Evolutionary conservation across 2,888 invertebrate species (phyloP).

Genomic region (Alviniconcha strummeri): DNA sequence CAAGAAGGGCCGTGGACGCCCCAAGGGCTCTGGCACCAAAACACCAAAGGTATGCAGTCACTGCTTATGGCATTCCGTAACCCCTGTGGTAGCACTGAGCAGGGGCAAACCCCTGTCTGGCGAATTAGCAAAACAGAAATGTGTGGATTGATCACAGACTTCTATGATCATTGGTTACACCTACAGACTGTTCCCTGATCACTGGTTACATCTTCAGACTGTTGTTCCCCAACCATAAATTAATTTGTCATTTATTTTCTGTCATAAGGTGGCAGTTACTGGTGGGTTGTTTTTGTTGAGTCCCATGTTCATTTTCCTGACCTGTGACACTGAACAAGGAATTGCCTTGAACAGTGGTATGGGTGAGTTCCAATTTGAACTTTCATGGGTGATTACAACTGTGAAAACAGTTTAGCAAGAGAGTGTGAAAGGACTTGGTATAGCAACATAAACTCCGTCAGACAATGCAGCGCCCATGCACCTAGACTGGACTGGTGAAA

Average conservation of each 20-base stretch:
- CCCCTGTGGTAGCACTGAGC: background rate
- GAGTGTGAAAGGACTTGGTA: no score
- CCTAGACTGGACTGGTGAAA: no score
- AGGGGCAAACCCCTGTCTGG: no score
- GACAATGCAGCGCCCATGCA: background rate
- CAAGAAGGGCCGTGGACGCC: constrained; percentile 31
- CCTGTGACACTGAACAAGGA: background rate
- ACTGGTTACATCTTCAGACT: no score
- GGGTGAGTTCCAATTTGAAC: background rate
- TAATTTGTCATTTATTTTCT: background rate
- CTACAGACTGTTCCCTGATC: no score
- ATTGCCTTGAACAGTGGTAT: background rate
- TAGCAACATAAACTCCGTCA: no score
- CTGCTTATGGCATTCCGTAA: background rate
- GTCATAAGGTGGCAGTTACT: no score
- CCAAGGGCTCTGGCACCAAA: constrained; percentile 27
- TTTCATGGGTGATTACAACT: background rate
- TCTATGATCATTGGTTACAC: background rate
- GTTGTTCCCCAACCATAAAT: no score
- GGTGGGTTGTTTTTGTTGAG: background rate
- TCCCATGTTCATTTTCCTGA: background rate
- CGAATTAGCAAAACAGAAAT: background rate
- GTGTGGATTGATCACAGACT: background rate
- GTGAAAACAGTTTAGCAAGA: no score
- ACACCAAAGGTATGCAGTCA: background rate